A percentile compares a stretch with the other conserved stretches of the same genome.
These are phyloP conservation scores for Ageneiosus marmoratus DNA, from an alignment of 2,113 vertebrate species.

Conservation along the genomic window DNA sequence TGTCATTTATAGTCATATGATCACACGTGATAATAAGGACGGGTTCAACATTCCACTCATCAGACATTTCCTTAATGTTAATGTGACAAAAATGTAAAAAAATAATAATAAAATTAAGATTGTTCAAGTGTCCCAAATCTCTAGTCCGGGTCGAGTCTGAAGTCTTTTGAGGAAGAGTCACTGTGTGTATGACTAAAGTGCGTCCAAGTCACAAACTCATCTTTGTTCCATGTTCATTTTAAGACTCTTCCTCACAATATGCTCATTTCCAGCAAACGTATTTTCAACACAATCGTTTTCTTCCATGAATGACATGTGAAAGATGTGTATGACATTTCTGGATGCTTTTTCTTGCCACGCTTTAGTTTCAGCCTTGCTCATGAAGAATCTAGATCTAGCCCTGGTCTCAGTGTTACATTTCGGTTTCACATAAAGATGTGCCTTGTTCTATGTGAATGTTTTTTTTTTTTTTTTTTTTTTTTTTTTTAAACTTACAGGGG, in stretches of 20 bases:
- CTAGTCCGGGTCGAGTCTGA: no score
- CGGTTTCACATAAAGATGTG: not conserved
- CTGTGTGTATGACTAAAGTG: no score
- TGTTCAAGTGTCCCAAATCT: no score
- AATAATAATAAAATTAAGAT: no score
- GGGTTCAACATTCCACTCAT: no score
- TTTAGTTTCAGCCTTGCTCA: not conserved
- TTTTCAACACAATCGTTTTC: not conserved
- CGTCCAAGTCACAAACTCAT: no score
- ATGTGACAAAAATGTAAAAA: no score
- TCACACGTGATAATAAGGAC: no score
- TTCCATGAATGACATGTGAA: not conserved
- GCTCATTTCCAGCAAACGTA: not conserved
- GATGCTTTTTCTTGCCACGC: not conserved
- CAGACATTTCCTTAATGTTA: no score
- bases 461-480: not conserved
- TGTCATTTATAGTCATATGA: no score
- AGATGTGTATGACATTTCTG: not conserved
- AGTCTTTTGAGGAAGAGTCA: no score
- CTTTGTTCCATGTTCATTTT: not conserved
- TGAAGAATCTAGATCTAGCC: not conserved
- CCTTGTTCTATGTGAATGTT: not conserved
- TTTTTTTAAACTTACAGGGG: slow-evolving; percentile 38
- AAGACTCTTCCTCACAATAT: not conserved
- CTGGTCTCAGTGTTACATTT: not conserved